Percentiles rank a stretch among this genome's conserved stretches.
Evolutionary conservation across 2,113 vertebrate genomes (phyloP).

Genomic region (Poicephalus meyeri): DNA sequence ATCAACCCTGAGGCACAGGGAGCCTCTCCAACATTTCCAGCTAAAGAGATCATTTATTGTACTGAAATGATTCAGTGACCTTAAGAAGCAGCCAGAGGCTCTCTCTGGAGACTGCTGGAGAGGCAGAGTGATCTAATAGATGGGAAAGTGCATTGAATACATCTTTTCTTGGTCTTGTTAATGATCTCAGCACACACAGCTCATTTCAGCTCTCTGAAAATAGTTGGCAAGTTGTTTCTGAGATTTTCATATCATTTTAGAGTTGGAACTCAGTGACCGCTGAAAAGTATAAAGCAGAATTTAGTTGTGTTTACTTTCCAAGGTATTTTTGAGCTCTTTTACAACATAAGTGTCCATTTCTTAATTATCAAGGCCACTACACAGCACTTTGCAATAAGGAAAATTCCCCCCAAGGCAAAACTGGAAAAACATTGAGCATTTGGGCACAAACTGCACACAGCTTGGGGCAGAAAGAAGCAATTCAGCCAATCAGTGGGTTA

Average conservation of each 20-base stretch:
- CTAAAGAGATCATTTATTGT: neutral
- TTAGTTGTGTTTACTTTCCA: neutral
- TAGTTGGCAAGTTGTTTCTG: neutral
- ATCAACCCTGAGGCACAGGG: accelerated
- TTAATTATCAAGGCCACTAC: neutral
- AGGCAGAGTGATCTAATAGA: neutral
- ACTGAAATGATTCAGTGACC: constrained; percentile 31
- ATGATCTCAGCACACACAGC: neutral
- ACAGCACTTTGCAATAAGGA: neutral
- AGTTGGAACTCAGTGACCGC: neutral
- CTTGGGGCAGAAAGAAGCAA: neutral
- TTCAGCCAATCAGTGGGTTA: neutral
- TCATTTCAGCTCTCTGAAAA: neutral
- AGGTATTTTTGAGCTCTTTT: neutral
- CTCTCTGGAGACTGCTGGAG: neutral
- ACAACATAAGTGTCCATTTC: neutral
- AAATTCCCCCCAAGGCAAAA: neutral
- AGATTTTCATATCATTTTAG: neutral
- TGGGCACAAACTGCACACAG: neutral
- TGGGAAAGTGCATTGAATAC: neutral
- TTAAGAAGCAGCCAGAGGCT: constrained; percentile 33
- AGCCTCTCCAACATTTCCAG: constrained; percentile 2
- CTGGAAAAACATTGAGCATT: neutral
- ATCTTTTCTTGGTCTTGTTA: neutral
- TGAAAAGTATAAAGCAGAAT: neutral